Evolutionary conservation across 2,888 invertebrate species (phyloP).

Genomic region (Auanema sp.): DNA sequence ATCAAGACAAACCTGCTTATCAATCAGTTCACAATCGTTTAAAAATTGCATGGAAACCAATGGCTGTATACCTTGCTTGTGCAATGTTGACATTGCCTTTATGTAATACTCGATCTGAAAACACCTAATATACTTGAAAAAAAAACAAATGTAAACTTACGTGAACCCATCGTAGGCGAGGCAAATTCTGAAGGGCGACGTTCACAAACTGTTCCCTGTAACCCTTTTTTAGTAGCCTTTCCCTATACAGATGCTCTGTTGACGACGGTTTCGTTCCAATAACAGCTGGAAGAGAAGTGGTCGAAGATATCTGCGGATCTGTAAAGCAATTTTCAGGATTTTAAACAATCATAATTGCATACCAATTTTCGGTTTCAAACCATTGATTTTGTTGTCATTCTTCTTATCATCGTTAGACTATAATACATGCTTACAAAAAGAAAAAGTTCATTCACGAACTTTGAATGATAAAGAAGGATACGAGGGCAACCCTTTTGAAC

Average conservation of each 20-base stretch:
- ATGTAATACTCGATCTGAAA: slow-evolving; percentile 50
- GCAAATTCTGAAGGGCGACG: slow-evolving; percentile 22
- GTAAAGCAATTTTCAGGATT: too few relatives aligned
- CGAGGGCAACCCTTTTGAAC: background rate
- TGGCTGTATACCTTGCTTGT: slow-evolving; percentile 30
- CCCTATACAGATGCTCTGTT: slow-evolving; percentile 9
- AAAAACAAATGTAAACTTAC: slow-evolving; percentile 22
- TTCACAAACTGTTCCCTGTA: slow-evolving; percentile 35
- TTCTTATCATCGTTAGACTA: too few relatives aligned
- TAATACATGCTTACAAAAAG: too few relatives aligned
- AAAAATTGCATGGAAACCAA: slow-evolving; percentile 33
- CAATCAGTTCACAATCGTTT: slow-evolving; percentile 30
- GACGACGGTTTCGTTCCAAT: too few relatives aligned
- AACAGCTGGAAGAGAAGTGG: too few relatives aligned
- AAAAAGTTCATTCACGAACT: background rate
- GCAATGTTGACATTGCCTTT: slow-evolving; percentile 40
- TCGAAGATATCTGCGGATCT: too few relatives aligned
- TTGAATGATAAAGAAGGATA: slow-evolving; percentile 4
- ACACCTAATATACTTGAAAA: background rate
- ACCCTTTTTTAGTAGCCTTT: slow-evolving; percentile 31
- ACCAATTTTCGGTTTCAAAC: too few relatives aligned
- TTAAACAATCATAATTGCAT: too few relatives aligned
- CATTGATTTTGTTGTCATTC: too few relatives aligned
- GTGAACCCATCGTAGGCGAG: slow-evolving; percentile 29
- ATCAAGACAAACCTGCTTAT: slow-evolving; percentile 36